Conservation (phyloP, 2,113 vertebrate genomes). For the Urocolius indicus region DNA sequence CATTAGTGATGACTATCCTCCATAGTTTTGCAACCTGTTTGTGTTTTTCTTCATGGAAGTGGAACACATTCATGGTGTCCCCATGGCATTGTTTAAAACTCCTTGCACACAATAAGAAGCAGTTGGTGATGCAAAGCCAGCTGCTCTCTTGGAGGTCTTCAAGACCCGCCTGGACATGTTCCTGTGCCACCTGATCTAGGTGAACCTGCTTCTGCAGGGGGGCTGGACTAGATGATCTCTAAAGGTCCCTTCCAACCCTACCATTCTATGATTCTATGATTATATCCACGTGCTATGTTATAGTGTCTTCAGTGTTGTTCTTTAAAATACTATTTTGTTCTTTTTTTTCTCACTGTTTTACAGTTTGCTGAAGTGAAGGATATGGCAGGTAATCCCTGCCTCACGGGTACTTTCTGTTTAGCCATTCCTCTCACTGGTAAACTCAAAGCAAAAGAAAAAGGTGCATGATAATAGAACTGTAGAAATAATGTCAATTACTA, state of each 20-base stretch:
- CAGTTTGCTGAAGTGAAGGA: background rate
- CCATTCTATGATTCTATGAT: too few species aligned
- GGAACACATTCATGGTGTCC: background rate
- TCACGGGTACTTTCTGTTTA: background rate
- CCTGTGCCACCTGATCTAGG: too few species aligned
- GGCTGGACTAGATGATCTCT: too few species aligned
- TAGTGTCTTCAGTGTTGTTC: background rate
- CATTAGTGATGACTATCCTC: background rate
- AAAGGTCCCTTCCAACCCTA: too few species aligned
- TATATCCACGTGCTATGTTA: background rate
- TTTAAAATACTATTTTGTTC: background rate
- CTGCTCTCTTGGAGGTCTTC: background rate
- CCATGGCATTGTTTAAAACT: background rate
- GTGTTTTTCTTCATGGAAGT: background rate
- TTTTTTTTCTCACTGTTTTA: background rate
- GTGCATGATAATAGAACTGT: background rate
- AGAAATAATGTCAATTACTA: background rate
- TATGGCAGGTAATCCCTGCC: background rate
- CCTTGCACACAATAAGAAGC: background rate
- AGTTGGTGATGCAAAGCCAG: background rate
- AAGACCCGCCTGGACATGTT: too few species aligned
- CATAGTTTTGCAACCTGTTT: background rate
- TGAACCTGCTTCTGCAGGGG: too few species aligned
- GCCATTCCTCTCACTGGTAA: background rate
- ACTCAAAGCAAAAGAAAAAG: background rate